Evolutionary conservation across 2,113 vertebrate genomes (phyloP), one percentile per base, ranked within the genome.

Genomic region (Cyrtonyx montezumae): DNA sequence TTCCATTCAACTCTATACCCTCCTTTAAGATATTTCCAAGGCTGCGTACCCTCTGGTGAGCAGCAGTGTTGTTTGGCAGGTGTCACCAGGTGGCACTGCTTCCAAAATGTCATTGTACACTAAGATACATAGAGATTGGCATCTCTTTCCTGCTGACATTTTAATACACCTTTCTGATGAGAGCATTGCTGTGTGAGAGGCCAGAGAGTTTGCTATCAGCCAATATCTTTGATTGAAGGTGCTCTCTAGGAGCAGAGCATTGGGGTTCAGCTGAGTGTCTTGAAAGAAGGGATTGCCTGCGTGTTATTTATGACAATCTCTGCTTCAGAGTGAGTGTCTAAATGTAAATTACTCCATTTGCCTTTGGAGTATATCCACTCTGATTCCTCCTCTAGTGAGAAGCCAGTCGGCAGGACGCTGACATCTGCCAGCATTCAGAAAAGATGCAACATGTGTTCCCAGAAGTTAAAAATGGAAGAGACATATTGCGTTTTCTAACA

Each of bases 41-140:
- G 68, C 3, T 6, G 42, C 9, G 23, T 32, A 88, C 1, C 49
- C 88, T 96, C 85, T 4, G 9, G 79, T 93, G 93, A 94, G 92
- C 93, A 95, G 76, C 5, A 0, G 85, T 81, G 83, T 80, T 95
- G 88, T 88, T 95, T 94, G 90, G 93, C 95, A 96, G 90, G 92
- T 96, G 94, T 96, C 95, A 96, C 95, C 96, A 95, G 93, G 92
- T 94, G 92, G 92, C 96, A 96, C 92, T 94, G 88, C 93, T 94
- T 96, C 91, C 95, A 91, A 96, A 96, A 95, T 94, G 92, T 94
- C 94, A 93, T 46, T 67, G 91, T 94, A 79, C 2, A 2, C 93
- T 63, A n/a, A 85, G 88, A 85, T 67, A 85, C 9, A 14, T 79
- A 67, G 91, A 94, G 91, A 94, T 95, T 96, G 96, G 87, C 94